Base-by-base conservation (phyloP, 2,797 vertebrate genomes). In the Enteromius mattozi region DNA sequence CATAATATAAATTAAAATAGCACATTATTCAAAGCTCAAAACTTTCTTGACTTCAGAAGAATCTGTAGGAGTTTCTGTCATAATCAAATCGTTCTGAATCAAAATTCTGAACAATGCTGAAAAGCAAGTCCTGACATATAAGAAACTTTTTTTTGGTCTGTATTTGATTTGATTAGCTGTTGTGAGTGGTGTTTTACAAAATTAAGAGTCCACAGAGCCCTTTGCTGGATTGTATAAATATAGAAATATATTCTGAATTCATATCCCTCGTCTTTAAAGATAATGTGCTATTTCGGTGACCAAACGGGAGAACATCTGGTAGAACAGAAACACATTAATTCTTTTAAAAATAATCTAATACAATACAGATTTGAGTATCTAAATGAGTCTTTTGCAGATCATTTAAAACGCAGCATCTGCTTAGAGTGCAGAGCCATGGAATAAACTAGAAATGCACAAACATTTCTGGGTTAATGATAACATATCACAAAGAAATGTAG, bases 381-480 rank as follows among this genome's bases (percentile, higher is more conserved):
- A 40, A 65, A 75, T 51, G 37, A 59, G 17, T 76, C 21, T 65
- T 42, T 45, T 21, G 16, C 42, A 24, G 40, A 40, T 27, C 17
- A 69, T 70, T 69, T 69, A 33, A 77, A 65, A 51, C 0, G 14
- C 33, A 51, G 47, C 33, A 66, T 40, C 40, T 69, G 79, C 47
- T 82, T 40, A 35, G 33, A 75, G 27, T 7, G 33, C 72, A 66
- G 45, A 83, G 68, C 16, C 16, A 3, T 17, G 27, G 61, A 65
- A 65, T 66, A 24, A 66, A 66, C 30, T 65, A n/a, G 77, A 35
- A 83, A 30, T 17, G 69, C 16, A 56, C 71, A 47, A 83, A 54
- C 61, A 76, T 68, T 68, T 68, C 42, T 76, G 59, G 33, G 72
- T 68, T 82, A 83, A 77, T 76, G 35, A 76, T 40, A 76, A 56